A percentile compares a stretch with the other conserved stretches of the same genome.
These are phyloP conservation scores for Gavialis gangeticus DNA, from an alignment of 2,113 vertebrate genomes.

Conservation along the genomic window DNA sequence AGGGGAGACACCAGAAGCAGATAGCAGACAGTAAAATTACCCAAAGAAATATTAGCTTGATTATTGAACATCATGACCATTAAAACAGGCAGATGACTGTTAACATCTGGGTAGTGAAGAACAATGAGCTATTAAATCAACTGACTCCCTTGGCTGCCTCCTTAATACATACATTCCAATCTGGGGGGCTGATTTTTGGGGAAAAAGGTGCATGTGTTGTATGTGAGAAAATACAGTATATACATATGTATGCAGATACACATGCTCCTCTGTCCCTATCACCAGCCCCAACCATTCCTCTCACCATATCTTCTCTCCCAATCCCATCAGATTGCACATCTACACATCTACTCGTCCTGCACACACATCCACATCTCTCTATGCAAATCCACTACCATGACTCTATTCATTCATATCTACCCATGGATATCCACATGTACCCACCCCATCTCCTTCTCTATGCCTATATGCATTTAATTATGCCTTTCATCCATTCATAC, in stretches of 20 bases:
- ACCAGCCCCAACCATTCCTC: neutral
- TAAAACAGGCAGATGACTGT: too few relatives aligned
- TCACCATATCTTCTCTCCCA: neutral
- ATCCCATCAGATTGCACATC: neutral
- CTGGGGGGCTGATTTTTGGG: too few relatives aligned
- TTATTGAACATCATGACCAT: too few relatives aligned
- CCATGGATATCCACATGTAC: neutral
- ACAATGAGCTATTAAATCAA: too few relatives aligned
- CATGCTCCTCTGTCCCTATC: neutral
- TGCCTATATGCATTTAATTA: neutral
- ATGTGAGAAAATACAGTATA: too few relatives aligned
- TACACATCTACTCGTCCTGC: neutral
- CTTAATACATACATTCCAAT: too few relatives aligned
- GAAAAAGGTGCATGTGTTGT: too few relatives aligned
- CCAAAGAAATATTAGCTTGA: too few relatives aligned
- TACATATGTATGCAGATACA: neutral
- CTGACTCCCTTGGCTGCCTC: too few relatives aligned
- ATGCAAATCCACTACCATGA: neutral
- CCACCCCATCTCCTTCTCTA: neutral
- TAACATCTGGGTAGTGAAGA: too few relatives aligned
- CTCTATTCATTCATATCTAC: neutral
- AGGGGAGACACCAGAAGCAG: too few relatives aligned
- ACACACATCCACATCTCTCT: neutral
- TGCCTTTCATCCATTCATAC: neutral
- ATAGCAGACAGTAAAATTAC: too few relatives aligned